These are phyloP conservation scores for Mus spicilegus DNA, from an alignment of 2,113 vertebrate species.

Conservation along the genomic window DNA sequence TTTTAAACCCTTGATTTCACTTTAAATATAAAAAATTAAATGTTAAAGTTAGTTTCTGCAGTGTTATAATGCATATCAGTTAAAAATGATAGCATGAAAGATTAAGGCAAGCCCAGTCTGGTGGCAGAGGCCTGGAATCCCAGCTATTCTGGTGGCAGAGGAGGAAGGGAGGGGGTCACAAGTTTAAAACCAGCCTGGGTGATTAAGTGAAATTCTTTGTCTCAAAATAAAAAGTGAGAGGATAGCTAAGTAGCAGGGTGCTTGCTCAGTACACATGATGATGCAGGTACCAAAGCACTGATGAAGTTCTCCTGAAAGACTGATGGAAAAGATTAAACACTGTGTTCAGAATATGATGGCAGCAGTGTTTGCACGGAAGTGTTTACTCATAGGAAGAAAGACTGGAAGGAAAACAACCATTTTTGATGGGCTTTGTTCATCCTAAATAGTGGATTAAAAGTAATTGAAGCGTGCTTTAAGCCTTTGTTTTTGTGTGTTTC, in stretches of 20 bases:
- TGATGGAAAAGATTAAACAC: constrained; percentile 16
- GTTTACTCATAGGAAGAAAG: neutral
- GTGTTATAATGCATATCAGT: constrained; percentile 26
- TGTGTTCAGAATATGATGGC: constrained; percentile 18
- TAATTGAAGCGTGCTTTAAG: constrained; percentile 60
- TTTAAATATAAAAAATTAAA: constrained; percentile 57
- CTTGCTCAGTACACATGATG: neutral
- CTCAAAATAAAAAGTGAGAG: neutral
- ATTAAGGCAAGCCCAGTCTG: neutral
- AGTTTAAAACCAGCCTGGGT: neutral
- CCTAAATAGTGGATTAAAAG: constrained; percentile 60
- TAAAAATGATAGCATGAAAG: constrained; percentile 38
- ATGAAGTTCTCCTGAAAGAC: neutral
- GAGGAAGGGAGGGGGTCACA: neutral
- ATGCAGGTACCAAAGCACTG: neutral
- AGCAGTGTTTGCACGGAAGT: constrained; percentile 40
- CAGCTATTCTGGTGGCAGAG: neutral
- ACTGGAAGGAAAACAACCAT: constrained; percentile 38
- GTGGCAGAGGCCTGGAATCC: neutral
- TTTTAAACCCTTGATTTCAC: constrained; percentile 46
- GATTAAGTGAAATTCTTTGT: neutral
- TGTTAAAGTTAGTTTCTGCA: neutral
- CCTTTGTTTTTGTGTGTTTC: constrained; percentile 57
- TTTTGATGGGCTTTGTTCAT: constrained; percentile 56
- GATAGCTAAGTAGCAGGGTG: neutral